Evolutionary conservation across 2,113 vertebrate genomes (phyloP).

Genomic region (Alectura lathami): DNA sequence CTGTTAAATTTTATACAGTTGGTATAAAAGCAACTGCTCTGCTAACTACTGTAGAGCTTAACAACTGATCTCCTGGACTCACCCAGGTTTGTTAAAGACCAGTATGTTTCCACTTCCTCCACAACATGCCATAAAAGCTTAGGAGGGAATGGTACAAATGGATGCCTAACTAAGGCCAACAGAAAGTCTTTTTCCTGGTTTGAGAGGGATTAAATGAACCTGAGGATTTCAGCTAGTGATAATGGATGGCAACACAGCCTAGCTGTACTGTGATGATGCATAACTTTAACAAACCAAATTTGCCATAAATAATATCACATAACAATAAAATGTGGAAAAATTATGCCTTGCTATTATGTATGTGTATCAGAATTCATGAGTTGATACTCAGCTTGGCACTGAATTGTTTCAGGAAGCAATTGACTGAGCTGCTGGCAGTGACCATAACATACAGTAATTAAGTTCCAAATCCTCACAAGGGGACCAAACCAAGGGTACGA

Average conservation of each 20-base stretch:
- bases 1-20: background rate
- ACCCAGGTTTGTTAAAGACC: background rate
- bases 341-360: background rate
- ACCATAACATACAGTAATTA: slow-evolving; percentile 56
- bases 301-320: background rate
- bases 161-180: background rate
- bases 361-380: slow-evolving; percentile 35
- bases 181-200: background rate
- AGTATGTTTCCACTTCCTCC: background rate
- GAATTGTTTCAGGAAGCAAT: slow-evolving; percentile 64
- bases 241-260: background rate
- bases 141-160: background rate
- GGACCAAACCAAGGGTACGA: background rate
- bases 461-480: slow-evolving; percentile 41
- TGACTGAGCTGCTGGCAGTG: slow-evolving; percentile 49
- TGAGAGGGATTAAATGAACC: background rate
- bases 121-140: background rate
- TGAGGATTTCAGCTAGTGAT: background rate
- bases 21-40: background rate
- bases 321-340: slow-evolving; percentile 41
- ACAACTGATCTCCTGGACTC: background rate
- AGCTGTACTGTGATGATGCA: background rate
- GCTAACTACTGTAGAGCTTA: background rate
- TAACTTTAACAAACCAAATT: background rate
- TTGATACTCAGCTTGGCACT: slow-evolving; percentile 55